Evolutionary conservation across 2,113 vertebrate genomes (phyloP), one percentile per base, ranked within the genome.

Genomic region (Coptodon bakossiorum): DNA sequence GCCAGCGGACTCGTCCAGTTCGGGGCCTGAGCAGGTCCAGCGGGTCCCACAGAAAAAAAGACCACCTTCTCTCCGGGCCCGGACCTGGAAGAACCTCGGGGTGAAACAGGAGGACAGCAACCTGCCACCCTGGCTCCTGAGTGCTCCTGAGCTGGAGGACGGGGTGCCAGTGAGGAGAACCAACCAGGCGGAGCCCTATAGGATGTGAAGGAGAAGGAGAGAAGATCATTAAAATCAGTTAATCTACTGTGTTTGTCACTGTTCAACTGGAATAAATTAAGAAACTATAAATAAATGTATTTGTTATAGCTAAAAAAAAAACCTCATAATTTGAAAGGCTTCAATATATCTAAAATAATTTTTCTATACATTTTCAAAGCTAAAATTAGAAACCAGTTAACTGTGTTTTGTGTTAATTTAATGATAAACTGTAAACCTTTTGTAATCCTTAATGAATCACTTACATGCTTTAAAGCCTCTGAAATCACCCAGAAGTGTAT

Each of bases 21-120:
- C 52, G 0, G 76, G 22, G 1, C 5, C 43, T 0, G 88, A 94
- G 66, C 48, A 53, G 29, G 5, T 17, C 2, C 81, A 45, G 19
- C 81, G 34, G 3, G 6, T 7, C 1, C 3, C 1, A 16, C 43
- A 9, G 29, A 52, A 3, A 2, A 90, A 7, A 61, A 94, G 29
- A 48, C 89, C 88, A 2, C 38, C 19, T 0, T 95, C 95, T 2
- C 89, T 96, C 56, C 52, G 91, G 8, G 88, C 91, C 6, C 86
- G 95, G 34, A 96, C 94, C 22, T 19, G 52, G 54, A 38, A 89
- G 83, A 93, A n/a, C 56, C 83, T 96, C 1, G 54, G 80, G 9
- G 17, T 82, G 86, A 73, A 5, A 6, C 3, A 63, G 17, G 76
- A 85, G 36, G 14, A 83, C 10, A 50, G 7, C 6, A n/a, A 4